Conservation (phyloP, 2,797 vertebrate species). For the Chaunax sp. region DNA sequence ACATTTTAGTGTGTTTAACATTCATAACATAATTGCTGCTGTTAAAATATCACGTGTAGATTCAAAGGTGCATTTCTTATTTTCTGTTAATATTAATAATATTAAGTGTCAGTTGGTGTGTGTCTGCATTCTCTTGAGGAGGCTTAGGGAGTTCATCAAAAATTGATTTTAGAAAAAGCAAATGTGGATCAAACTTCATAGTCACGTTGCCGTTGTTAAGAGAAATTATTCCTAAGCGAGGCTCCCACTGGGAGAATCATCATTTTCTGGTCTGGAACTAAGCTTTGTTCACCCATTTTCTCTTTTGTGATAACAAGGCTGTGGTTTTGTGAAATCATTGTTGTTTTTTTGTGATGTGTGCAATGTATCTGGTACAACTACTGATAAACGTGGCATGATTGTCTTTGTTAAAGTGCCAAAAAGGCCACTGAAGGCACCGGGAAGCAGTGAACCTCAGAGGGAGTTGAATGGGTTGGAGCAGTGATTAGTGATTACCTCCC, state of each 20-base stretch:
- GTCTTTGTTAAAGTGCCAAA: conserved; percentile 19
- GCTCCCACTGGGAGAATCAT: conserved; percentile 5
- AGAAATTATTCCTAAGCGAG: conserved; percentile 20
- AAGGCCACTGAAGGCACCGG: conserved; percentile 6
- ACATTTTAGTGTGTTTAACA: too few relatives aligned
- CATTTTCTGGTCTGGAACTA: conserved; percentile 24
- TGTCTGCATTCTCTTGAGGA: not conserved
- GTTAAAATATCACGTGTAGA: too few relatives aligned
- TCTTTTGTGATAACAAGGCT: conserved; percentile 16
- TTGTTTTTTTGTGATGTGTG: not conserved
- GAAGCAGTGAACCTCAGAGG: conserved; percentile 18
- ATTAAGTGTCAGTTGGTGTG: conserved; percentile 1
- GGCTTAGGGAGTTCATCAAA: conserved; percentile 12
- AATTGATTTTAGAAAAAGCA: not conserved
- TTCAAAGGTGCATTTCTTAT: too few relatives aligned
- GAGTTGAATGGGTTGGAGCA: conserved; percentile 44
- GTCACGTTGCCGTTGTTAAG: conserved; percentile 10
- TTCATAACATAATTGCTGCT: too few relatives aligned
- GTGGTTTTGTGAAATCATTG: conserved; percentile 12
- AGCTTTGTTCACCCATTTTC: conserved; percentile 24
- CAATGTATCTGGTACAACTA: not conserved
- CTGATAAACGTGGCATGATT: not conserved
- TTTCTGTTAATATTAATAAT: not conserved
- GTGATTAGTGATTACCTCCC: conserved; percentile 56
- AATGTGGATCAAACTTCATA: not conserved